Conservation (phyloP, 2,797 vertebrate genomes). For the Pangasius djambal region DNA sequence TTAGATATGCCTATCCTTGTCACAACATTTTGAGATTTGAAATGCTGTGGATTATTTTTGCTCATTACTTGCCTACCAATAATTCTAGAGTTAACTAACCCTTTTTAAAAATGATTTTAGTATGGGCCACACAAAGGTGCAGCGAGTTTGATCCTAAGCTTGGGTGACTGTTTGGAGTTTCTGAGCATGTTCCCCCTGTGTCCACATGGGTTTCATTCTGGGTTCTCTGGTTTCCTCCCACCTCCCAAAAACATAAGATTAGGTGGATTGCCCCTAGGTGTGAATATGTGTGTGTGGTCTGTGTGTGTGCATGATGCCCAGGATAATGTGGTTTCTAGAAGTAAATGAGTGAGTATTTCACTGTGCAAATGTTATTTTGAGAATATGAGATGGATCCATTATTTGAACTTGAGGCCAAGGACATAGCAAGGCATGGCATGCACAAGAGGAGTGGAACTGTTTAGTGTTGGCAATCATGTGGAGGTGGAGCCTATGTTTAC, state of each 20-base stretch:
- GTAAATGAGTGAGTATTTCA: background rate
- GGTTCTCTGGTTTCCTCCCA: background rate
- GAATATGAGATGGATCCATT: background rate
- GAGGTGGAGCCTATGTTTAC: conserved; percentile 54
- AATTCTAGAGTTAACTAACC: background rate
- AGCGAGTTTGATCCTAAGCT: background rate
- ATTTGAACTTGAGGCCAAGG: conserved; percentile 27
- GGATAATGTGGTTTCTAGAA: background rate
- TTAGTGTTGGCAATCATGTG: conserved; percentile 32
- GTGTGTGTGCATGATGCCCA: background rate
- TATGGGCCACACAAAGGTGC: background rate
- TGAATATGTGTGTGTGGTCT: background rate
- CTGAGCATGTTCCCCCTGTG: background rate
- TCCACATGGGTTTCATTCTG: too few relatives aligned
- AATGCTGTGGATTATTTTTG: background rate
- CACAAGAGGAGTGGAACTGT: conserved; percentile 45
- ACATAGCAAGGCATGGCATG: conserved; percentile 42
- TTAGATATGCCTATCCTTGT: background rate
- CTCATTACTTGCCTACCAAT: background rate
- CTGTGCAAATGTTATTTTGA: background rate
- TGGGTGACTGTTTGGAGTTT: background rate
- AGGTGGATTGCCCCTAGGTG: background rate
- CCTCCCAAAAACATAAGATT: background rate
- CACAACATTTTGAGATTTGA: background rate
- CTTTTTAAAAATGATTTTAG: too few relatives aligned